phyloP scores from a whole-genome alignment of 2,888 invertebrate genomes.

The Cacoxenus indagator region DNA sequence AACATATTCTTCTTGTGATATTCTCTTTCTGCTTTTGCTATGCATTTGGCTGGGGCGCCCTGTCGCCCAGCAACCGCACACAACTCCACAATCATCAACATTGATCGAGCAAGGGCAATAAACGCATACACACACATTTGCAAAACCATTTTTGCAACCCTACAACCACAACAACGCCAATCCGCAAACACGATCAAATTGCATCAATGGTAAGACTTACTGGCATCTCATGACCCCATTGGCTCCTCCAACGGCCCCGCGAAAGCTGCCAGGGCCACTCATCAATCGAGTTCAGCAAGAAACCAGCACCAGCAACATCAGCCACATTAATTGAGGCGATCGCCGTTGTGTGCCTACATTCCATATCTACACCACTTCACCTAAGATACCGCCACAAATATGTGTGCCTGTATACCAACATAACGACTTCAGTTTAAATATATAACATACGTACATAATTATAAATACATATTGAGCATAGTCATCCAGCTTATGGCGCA shows the following conservation, averaged over 20 bases:
- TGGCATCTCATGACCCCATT: neutral
- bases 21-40: conserved; percentile 7
- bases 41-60: neutral
- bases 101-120: conserved; percentile 55
- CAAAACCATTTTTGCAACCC: conserved; percentile 15
- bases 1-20: neutral
- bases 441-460: too few relatives aligned
- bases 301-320: neutral
- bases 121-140: conserved; percentile 44
- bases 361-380: neutral
- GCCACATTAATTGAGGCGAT: neutral
- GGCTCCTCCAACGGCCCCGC: too few relatives aligned
- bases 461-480: too few relatives aligned
- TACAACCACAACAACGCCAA: neutral
- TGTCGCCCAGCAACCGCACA: conserved; percentile 18
- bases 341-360: neutral
- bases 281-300: neutral
- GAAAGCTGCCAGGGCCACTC: too few relatives aligned
- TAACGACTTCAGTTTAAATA: too few relatives aligned
- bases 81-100: too few relatives aligned
- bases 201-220: neutral
- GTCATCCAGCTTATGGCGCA: too few relatives aligned
- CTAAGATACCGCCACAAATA: neutral
- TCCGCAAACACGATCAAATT: neutral
- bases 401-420: neutral